Percentiles rank a stretch among this genome's conserved stretches.
Evolutionary conservation across 1,140 invertebrate genomes (phyloP).

Genomic region (Procambarus clarkii): DNA sequence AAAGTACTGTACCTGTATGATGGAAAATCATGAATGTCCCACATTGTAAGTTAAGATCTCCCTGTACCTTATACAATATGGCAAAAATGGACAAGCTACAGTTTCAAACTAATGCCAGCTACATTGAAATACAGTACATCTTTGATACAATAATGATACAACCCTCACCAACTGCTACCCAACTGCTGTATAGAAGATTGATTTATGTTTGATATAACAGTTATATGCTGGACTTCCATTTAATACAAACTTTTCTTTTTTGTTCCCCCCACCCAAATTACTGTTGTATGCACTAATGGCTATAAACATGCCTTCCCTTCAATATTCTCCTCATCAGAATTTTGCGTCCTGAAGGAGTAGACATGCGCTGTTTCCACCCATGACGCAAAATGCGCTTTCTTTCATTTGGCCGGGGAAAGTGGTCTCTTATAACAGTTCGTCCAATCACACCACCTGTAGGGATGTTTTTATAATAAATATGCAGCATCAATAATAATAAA

Average conservation of each 20-base stretch:
- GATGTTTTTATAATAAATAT: neutral
- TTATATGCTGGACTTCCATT: too few species aligned
- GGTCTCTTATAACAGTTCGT: conserved; percentile 44
- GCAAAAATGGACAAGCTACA: too few species aligned
- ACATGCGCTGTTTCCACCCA: conserved; percentile 83
- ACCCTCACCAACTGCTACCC: too few species aligned
- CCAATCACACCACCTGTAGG: conserved; percentile 39
- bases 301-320: conserved; percentile 83
- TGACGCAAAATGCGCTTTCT: conserved; percentile 82
- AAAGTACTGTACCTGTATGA: too few species aligned
- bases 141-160: too few species aligned
- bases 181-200: too few species aligned
- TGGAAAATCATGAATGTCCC: too few species aligned
- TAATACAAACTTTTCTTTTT: neutral
- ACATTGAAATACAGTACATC: too few species aligned
- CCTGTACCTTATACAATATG: too few species aligned
- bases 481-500: neutral
- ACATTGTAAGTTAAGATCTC: too few species aligned
- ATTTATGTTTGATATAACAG: too few species aligned
- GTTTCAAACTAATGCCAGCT: too few species aligned
- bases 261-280: neutral
- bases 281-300: conserved; percentile 79
- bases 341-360: conserved; percentile 81
- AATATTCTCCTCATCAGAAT: conserved; percentile 85
- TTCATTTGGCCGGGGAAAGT: conserved; percentile 84